These are phyloP conservation scores for Noctuana brunneofusca DNA, from an alignment of 2,888 invertebrate species.

Conservation along the genomic window DNA sequence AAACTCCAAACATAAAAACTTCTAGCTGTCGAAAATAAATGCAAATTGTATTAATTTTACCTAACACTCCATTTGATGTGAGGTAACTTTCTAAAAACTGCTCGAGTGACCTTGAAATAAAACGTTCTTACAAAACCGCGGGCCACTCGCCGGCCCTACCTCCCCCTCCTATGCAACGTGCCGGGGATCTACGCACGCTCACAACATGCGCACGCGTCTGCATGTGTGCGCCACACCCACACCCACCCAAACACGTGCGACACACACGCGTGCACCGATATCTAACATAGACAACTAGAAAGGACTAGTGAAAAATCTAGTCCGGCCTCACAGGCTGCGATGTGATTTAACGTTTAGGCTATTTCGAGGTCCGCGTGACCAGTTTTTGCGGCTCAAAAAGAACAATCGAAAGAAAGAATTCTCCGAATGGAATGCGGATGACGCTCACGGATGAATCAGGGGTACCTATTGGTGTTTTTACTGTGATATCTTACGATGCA, in stretches of 20 bases:
- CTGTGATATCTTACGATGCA: conserved; percentile 6
- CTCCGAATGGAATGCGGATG: conserved; percentile 42
- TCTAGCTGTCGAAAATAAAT: conserved; percentile 35
- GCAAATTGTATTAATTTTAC: conserved; percentile 56
- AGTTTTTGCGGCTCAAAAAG: conserved; percentile 35
- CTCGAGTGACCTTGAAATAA: conserved; percentile 82
- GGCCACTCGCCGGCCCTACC: conserved; percentile 71
- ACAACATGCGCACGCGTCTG: conserved; percentile 51
- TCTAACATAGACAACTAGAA: conserved; percentile 59
- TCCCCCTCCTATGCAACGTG: conserved; percentile 60
- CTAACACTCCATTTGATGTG: conserved; percentile 62
- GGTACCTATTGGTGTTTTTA: conserved; percentile 11
- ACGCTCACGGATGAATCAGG: conserved; percentile 39
- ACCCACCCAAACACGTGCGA: conserved; percentile 44
- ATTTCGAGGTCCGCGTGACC: conserved; percentile 31
- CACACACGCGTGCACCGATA: conserved; percentile 49
- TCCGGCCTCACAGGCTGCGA: conserved; percentile 53
- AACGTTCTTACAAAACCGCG: conserved; percentile 81
- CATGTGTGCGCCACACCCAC: conserved; percentile 52
- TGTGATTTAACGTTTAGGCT: conserved; percentile 24
- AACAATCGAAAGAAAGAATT: conserved; percentile 38
- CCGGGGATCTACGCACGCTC: conserved; percentile 68
- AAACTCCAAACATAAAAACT: conserved; percentile 1
- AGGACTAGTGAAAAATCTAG: conserved; percentile 73
- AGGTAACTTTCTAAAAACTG: conserved; percentile 83